Percentiles rank a stretch among this genome's conserved stretches.
Evolutionary conservation across 2,797 vertebrate genomes (phyloP).

Genomic region (Valencia hispanica): DNA sequence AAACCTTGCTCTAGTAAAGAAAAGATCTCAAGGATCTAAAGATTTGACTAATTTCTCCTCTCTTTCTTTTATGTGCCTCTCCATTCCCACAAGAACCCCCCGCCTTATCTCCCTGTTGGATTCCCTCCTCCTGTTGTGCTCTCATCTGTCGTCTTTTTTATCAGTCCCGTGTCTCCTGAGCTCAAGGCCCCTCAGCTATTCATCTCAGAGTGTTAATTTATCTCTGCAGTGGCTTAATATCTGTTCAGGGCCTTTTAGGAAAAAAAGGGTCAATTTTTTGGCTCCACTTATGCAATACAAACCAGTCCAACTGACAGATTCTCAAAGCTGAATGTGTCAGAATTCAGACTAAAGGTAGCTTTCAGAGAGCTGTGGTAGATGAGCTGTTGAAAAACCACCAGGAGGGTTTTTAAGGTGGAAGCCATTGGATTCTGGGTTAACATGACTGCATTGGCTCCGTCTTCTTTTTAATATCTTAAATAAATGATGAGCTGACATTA

Average conservation of each 20-base stretch:
- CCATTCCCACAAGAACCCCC: constrained; percentile 43
- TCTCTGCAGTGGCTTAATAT: constrained; percentile 36
- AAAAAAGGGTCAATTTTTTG: constrained; percentile 28
- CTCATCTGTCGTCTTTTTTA: constrained; percentile 22
- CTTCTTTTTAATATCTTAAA: constrained; percentile 42
- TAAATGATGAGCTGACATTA: constrained; percentile 49
- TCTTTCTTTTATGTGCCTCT: constrained; percentile 45
- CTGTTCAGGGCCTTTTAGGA: constrained; percentile 21
- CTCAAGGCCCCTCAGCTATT: constrained; percentile 46
- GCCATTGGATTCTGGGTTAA: constrained; percentile 36
- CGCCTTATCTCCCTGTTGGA: constrained; percentile 44
- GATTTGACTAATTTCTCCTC: constrained; percentile 43
- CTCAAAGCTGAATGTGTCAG: constrained; percentile 22
- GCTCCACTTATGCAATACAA: constrained; percentile 10
- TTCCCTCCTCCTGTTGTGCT: constrained; percentile 16
- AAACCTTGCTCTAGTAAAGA: constrained; percentile 6
- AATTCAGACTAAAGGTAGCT: constrained; percentile 7
- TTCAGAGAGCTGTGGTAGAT: not conserved
- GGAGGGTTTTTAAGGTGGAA: not conserved
- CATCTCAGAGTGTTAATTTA: constrained; percentile 31
- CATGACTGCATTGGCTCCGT: constrained; percentile 36
- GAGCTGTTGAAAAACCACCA: not conserved
- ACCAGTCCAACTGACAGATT: constrained; percentile 12
- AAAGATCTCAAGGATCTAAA: constrained; percentile 19
- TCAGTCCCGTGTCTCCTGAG: constrained; percentile 40